Percentiles rank a stretch among this genome's conserved stretches.
Evolutionary conservation across 2,888 invertebrate genomes (phyloP).

Genomic region (Eurois occulta): DNA sequence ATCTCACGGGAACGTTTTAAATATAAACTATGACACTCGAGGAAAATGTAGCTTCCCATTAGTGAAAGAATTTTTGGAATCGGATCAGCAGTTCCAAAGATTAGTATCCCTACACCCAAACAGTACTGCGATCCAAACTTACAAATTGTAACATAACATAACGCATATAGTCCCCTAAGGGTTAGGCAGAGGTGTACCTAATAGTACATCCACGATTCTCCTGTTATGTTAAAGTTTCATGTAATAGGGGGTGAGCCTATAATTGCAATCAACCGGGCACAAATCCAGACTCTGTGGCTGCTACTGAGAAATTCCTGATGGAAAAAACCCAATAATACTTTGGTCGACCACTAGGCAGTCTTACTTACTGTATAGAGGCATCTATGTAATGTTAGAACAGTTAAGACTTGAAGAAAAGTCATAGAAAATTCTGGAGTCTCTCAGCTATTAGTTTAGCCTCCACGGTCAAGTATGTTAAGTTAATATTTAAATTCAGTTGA

Average conservation of each 20-base stretch:
- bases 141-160: not conserved
- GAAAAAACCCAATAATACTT: not conserved
- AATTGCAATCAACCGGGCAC: too few species aligned
- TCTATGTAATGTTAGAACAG: not conserved
- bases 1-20: not conserved
- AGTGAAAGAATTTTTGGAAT: not conserved
- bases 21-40: not conserved
- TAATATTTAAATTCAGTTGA: conserved; percentile 36
- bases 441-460: not conserved
- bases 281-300: too few species aligned
- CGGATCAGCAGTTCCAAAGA: not conserved
- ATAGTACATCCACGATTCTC: too few species aligned
- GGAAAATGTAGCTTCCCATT: not conserved
- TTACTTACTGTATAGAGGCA: not conserved
- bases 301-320: not conserved
- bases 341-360: not conserved
- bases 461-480: conserved; percentile 33
- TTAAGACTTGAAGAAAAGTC: not conserved
- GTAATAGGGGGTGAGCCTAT: too few species aligned
- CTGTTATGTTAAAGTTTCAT: too few species aligned
- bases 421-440: not conserved
- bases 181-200: too few species aligned
- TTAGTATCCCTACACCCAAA: not conserved
- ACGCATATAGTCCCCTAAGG: too few species aligned
- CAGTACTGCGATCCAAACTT: not conserved